Base-by-base conservation (phyloP, 2,888 invertebrate genomes). In the Philopedon plagiatum region DNA sequence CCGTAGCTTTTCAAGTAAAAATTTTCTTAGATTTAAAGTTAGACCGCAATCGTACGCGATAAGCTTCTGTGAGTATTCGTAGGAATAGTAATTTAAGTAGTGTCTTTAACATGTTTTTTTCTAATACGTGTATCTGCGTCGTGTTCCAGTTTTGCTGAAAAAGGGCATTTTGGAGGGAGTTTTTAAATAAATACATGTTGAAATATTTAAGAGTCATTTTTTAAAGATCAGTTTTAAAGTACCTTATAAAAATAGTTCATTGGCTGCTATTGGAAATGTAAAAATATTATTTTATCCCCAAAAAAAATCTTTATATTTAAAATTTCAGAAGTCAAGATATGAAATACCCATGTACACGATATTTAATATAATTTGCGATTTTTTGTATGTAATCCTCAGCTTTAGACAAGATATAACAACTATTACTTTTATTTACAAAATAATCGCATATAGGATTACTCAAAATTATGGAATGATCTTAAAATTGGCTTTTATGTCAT, bases 31-130 rank as follows among this genome's bases (percentile, higher is more conserved):
- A 19, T 18, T 18, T 56, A 65, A 65, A 32, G 65, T 26, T 65
- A 65, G 65, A 65, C 46, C 65, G 65, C 44, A 41, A 29, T n/a
- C n/a, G 44, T 29, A n/a, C 65, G 65, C 65, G 65, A 65, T 11
- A 57, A 65, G 65, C 19, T 65, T 65, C 26, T 41, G 19, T 13
- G 29, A 57, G 37, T 21, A 32, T 34, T 23, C n/a, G 2, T 34
- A 58, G 44, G n/a, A n/a, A n/a, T n/a, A n/a, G n/a, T n/a, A n/a
- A n/a, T n/a, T n/a, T n/a, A n/a, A n/a, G n/a, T n/a, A n/a, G n/a
- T n/a, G n/a, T n/a, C n/a, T 60, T 23, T 29, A n/a, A 34, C 34
- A 34, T 34, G 15, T 56, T 29, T n/a, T 26, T 32, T 19, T 49
- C n/a, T n/a, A n/a, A n/a, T n/a, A n/a, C n/a, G n/a, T n/a, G n/a